Base-by-base conservation (phyloP, 1,140 invertebrate species). In the Trissolcus basalis region DNA sequence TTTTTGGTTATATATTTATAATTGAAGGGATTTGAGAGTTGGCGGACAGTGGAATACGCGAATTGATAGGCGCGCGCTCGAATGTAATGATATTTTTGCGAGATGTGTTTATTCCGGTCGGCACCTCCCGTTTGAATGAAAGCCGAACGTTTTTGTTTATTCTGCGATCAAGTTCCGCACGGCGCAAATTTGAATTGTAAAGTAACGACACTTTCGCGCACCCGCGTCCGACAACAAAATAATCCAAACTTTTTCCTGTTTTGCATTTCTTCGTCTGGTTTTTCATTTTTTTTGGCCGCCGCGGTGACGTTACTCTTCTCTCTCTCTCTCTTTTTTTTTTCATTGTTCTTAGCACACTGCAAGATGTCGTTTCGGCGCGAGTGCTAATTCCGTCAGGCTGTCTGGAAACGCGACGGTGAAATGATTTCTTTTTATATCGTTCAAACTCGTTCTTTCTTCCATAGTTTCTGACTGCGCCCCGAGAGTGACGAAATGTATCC, bases 381-480 rank as follows among this genome's bases (percentile, higher is more conserved):
- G 69, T 76, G 73, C 76, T 74, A 82, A 81, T 80, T 78, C 73
- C 47, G 13, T 55, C 43, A 60, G 54, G 48, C 61, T 56, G 70
- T 48, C 61, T 68, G 64, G 58, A 80, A 77, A 67, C 49, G 45
- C 49, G 12, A 13, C 32, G 45, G 12, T 61, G 53, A 58, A 71
- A 77, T 65, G 48, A 77, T 79, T 74, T 59, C 58, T 76, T 61
- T 58, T 76, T 60, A 69, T 56, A 47, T 49, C 13, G 45, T 11
- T 14, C 36, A 14, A 27, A 43, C 53, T 58, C 56, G 35, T 48
- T 71, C 44, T 56, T 55, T 33, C 53, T 35, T 43, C 51, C 27
- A 27, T 9, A 47, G 43, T 39, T 39, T 39, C 53, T 43, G n/a
- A n/a, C n/a, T n/a, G n/a, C n/a, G n/a, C n/a, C n/a, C 45, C 1